Evolutionary conservation across 2,113 vertebrate species (phyloP).

Genomic region (Corvus moneduloides): DNA sequence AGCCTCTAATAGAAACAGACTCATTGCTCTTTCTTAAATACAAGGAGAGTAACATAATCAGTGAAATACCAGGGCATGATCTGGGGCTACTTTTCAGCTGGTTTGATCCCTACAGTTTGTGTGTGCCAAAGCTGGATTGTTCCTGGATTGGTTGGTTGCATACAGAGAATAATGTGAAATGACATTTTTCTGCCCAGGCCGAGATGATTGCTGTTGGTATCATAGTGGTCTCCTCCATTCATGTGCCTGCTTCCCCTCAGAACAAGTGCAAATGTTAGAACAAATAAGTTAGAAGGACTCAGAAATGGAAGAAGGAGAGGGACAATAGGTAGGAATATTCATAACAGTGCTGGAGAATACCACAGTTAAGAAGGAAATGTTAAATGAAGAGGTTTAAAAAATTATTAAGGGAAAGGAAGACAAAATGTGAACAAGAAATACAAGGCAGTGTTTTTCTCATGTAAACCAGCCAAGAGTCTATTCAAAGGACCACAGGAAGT

Average conservation of each 20-base stretch:
- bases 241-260: neutral
- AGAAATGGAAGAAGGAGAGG: neutral
- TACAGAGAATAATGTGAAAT: neutral
- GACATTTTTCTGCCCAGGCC: neutral
- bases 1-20: neutral
- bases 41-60: neutral
- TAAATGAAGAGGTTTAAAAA: neutral
- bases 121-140: neutral
- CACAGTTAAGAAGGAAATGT: neutral
- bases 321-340: neutral
- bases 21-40: neutral
- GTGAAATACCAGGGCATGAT: neutral
- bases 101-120: neutral
- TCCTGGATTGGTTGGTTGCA: neutral
- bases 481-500: neutral
- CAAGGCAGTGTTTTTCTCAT: neutral
- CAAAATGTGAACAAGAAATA: neutral
- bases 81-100: neutral
- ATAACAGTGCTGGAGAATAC: neutral
- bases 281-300: neutral
- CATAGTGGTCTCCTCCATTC: neutral
- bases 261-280: neutral
- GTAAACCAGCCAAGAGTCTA: neutral
- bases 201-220: rapidly evolving
- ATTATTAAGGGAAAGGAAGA: neutral